phyloP scores from a whole-genome alignment of 2,888 invertebrate species.

The Tetranychus piercei region DNA sequence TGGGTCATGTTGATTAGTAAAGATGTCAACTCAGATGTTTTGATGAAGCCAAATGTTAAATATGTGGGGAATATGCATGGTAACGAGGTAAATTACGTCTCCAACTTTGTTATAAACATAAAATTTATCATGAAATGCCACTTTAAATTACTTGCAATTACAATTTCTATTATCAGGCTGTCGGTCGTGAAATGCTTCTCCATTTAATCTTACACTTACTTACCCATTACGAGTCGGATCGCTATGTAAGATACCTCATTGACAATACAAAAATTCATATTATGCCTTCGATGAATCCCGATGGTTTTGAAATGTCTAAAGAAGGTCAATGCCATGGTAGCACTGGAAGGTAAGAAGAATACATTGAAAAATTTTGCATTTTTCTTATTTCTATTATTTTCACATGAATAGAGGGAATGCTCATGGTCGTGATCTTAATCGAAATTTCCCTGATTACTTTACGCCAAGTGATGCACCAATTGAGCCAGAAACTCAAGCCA shows the following conservation, averaged over 20 bases:
- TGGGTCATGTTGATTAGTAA: constrained; percentile 70
- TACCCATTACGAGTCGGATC: constrained; percentile 58
- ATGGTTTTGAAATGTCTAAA: constrained; percentile 79
- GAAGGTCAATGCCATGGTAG: constrained; percentile 72
- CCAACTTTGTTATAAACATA: neutral
- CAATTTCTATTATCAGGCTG: constrained; percentile 41
- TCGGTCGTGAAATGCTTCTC: constrained; percentile 79
- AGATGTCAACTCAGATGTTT: constrained; percentile 24
- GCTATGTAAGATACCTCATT: constrained; percentile 69
- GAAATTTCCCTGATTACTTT: constrained; percentile 90
- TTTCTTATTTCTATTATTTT: neutral
- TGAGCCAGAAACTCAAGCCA: constrained; percentile 84
- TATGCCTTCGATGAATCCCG: constrained; percentile 96
- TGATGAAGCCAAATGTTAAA: constrained; percentile 77
- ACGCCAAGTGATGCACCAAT: constrained; percentile 59
- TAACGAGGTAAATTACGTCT: constrained; percentile 37
- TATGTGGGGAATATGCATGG: constrained; percentile 96
- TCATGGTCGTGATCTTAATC: constrained; percentile 70
- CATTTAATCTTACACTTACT: constrained; percentile 75
- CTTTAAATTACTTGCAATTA: neutral
- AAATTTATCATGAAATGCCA: neutral
- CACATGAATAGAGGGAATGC: constrained; percentile 51
- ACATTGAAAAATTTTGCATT: neutral
- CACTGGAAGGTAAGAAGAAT: constrained; percentile 50
- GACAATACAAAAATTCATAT: constrained; percentile 90